Base-by-base conservation (phyloP, 2,113 vertebrate genomes). In the Cyprinodon tularosa region DNA sequence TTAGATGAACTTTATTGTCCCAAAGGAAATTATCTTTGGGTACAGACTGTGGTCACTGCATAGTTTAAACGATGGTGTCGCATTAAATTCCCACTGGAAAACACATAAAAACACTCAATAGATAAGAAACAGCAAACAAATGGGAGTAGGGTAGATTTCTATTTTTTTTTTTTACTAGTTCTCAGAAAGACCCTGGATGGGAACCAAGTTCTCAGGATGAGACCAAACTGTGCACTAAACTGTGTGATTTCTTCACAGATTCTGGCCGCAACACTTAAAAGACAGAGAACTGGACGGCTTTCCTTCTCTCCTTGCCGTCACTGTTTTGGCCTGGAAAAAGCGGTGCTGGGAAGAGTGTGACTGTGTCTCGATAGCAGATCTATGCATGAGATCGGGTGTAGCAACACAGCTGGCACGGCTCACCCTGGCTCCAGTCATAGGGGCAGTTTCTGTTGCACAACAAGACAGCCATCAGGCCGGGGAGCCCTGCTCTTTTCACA, bases 381-480 rank as follows among this genome's bases (percentile, higher is more conserved):
- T 22, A 47, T 12, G 62, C 11, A 36, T 47, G 72, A 44, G 81
- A 22, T 61, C 38, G 50, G 63, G 50, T 71, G 71, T 72, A 71
- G 67, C 74, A 70, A 84, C 82, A 68, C 84, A 75, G 72, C 86
- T 86, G 86, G 86, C 80, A 40, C 20, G 60, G 70, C 82, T 82
- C 77, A 36, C 11, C n/a, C 63, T 72, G 77, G 79, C 82, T 74
- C 17, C 0, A 61, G 74, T 13, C 2, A n/a, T 4, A 9, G 22
- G 66, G 70, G 62, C 59, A 53, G 48, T 83, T 76, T 78, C 68
- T 75, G 81, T 84, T 87, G 72, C 83, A 83, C 86, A 87, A 87
- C 69, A 70, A 72, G 72, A 63, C 44, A 9, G 50, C 14, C 63
- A 57, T 68, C 74, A 40, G 47, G 57, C 4, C 66, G 61, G 20